A percentile compares a stretch with the other conserved stretches of the same genome.
Evolutionary conservation across 2,113 vertebrate species (phyloP).

Genomic region (Barnardius zonarius): DNA sequence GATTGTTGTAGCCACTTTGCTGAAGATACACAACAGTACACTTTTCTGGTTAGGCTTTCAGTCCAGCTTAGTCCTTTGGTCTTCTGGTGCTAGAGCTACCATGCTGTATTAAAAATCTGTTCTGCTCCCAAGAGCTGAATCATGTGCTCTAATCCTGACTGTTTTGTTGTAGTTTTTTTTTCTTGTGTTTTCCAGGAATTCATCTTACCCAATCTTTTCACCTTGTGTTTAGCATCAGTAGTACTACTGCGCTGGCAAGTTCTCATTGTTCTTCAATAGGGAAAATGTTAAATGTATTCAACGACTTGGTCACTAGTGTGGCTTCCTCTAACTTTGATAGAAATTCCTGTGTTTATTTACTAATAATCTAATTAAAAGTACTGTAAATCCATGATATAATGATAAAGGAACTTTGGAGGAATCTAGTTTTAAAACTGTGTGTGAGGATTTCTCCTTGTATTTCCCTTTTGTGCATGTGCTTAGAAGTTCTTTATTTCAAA

Average conservation of each 20-base stretch:
- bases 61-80: neutral
- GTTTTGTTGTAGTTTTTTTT: neutral
- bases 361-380: neutral
- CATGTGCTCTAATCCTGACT: neutral
- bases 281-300: neutral
- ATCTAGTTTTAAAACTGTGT: neutral
- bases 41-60: neutral
- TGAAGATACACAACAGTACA: neutral
- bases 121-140: neutral
- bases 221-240: neutral
- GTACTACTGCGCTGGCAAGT: neutral
- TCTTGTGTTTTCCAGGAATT: neutral
- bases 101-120: neutral
- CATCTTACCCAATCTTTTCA: neutral
- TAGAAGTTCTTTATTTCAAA: neutral
- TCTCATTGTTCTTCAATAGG: neutral
- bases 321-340: neutral
- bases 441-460: neutral
- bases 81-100: neutral
- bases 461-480: rapidly evolving
- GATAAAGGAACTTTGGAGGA: neutral
- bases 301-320: neutral
- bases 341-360: neutral
- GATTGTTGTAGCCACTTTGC: neutral
- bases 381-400: neutral